phyloP scores from a whole-genome alignment of 2,113 vertebrate genomes.

The Tiliqua scincoides region DNA sequence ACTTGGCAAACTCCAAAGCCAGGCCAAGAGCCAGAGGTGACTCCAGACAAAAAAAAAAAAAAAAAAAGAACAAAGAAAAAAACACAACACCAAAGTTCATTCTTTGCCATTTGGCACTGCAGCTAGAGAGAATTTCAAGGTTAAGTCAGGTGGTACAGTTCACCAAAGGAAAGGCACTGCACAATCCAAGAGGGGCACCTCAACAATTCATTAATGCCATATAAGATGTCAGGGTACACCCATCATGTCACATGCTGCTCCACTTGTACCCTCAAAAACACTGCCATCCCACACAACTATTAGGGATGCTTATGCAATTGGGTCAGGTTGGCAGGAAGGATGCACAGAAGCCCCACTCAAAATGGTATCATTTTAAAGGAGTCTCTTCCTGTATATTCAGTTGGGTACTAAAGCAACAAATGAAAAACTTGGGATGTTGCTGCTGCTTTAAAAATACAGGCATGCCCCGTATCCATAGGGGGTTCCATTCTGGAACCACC shows the following conservation, averaged over 20 bases:
- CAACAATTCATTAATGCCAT: neutral
- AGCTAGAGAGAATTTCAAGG: neutral
- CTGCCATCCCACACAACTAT: neutral
- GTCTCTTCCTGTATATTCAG: neutral
- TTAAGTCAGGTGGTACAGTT: neutral
- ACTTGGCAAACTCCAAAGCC: neutral
- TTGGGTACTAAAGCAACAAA: neutral
- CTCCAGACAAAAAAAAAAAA: neutral
- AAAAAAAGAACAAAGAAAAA: neutral
- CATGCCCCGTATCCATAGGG: too few species aligned
- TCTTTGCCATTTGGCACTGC: neutral
- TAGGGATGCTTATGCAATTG: neutral
- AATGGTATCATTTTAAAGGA: neutral
- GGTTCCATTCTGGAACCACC: too few species aligned
- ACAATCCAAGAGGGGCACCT: neutral
- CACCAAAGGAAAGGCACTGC: neutral
- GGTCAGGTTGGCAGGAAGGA: neutral
- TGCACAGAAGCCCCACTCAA: neutral
- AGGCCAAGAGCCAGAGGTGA: neutral
- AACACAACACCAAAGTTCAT: neutral
- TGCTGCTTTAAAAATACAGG: neutral
- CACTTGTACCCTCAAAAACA: neutral
- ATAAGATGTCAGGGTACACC: neutral
- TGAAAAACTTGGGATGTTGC: neutral
- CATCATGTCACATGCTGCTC: neutral